Evolutionary conservation across 1,140 invertebrate genomes (phyloP), one percentile per base, ranked within the genome.

Genomic region (Nephotettix cincticeps): DNA sequence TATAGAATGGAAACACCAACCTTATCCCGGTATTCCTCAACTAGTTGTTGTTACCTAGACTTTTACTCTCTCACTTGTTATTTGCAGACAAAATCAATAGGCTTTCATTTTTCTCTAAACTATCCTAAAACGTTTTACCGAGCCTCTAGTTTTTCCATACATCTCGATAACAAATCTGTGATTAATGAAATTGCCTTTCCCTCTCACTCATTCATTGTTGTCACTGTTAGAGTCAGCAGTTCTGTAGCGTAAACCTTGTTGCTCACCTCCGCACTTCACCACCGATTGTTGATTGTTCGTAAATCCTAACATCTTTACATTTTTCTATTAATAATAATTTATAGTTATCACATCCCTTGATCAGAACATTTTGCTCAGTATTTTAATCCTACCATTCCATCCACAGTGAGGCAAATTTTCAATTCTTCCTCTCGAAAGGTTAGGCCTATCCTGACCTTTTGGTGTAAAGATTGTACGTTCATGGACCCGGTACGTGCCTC

Each of bases 101-200:
- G 47, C 47, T 51, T 51, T 51, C 47, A 51, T 51, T 51, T 36
- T 51, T 21, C 47, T 51, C 47, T 51, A 51, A 51, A 51, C 47
- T 51, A 3, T 51, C 47, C 47, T 51, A 6, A 51, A 51, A 21
- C 19, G 6, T 51, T 51, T 36, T 36, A 36, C 32, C 32, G 14
- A 36, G 32, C 32, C 32, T 51, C 47, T 51, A 51, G 30, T 29
- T 32, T 64, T 64, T 64, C 61, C 61, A 64, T 27, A 64, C 61
- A 32, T 64, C 61, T 64, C 28, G 61, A 64, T 64, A 64, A 64
- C 61, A 64, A 64, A 64, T 64, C 61, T 64, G 61, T 64, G 61
- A 64, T 64, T 64, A 64, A 32, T 69, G 32, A 74, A 74, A 71
- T 73, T 73, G 72, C 73, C 73, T 74, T 74, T 70, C 73, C 70